A percentile compares a stretch with the other conserved stretches of the same genome.
These are phyloP conservation scores for Eurystomus glaucurus DNA, from an alignment of 2,797 vertebrate genomes.

Conservation along the genomic window DNA sequence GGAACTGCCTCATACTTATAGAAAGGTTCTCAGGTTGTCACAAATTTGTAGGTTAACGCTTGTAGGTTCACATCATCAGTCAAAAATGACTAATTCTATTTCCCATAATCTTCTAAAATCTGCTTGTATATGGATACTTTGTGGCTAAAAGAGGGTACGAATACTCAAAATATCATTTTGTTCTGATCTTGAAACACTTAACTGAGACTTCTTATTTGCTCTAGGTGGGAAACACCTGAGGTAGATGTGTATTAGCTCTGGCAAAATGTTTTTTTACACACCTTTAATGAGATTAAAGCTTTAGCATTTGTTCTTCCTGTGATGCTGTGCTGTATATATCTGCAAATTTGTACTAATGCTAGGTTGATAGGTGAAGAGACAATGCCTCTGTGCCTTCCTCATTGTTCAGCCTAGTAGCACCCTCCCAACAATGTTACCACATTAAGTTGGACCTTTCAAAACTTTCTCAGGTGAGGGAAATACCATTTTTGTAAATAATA, in stretches of 20 bases:
- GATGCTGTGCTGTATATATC: fast-evolving
- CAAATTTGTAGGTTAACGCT: neutral
- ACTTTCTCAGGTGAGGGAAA: neutral
- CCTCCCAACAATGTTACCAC: neutral
- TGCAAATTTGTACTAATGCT: neutral
- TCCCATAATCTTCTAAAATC: neutral
- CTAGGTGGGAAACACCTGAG: neutral
- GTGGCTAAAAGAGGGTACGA: neutral
- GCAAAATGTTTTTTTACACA: neutral
- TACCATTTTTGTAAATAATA: constrained; percentile 2
- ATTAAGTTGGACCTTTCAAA: neutral
- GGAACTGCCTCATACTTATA: neutral
- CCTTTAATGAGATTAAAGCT: neutral
- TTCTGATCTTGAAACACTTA: neutral
- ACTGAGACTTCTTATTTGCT: neutral
- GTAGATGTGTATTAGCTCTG: fast-evolving
- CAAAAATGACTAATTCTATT: neutral
- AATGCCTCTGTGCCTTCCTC: neutral
- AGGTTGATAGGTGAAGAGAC: fast-evolving
- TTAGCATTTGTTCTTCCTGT: neutral
- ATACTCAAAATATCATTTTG: neutral
- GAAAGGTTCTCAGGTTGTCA: neutral
- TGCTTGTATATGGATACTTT: neutral
- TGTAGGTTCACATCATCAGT: neutral
- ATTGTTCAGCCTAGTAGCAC: neutral